Percentiles rank a stretch among this genome's conserved stretches.
phyloP scores from a whole-genome alignment of 2,797 vertebrate species.

The Gymnocypris eckloni region DNA sequence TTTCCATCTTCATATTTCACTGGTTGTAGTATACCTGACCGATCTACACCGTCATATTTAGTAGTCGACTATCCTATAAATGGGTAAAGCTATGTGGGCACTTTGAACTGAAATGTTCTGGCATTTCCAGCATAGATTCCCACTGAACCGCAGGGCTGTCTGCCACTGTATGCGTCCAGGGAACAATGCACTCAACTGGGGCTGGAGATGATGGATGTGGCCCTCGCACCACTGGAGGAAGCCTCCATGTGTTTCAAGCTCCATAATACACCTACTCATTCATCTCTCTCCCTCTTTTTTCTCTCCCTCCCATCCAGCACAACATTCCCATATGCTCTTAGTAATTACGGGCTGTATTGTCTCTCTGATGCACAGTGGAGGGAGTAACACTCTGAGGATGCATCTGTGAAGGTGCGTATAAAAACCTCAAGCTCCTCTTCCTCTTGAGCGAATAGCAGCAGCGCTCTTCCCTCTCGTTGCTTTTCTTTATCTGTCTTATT shows the following conservation, averaged over 20 bases:
- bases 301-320: conserved; percentile 22
- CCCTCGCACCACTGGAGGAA: conserved; percentile 38
- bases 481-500: conserved; percentile 18
- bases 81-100: not conserved
- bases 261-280: conserved; percentile 41
- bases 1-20: not conserved
- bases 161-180: conserved; percentile 30
- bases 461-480: not conserved
- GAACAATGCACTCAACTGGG: conserved; percentile 42
- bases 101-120: not conserved
- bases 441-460: not conserved
- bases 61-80: conserved; percentile 18
- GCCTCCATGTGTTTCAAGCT: conserved; percentile 46
- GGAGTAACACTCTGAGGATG: not conserved
- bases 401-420: conserved; percentile 1
- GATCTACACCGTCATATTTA: not conserved
- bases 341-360: conserved; percentile 35
- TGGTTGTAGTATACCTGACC: not conserved
- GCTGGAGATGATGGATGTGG: conserved; percentile 51
- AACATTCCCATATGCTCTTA: conserved; percentile 28
- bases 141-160: conserved; percentile 20
- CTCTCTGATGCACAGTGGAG: not conserved
- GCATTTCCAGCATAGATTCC: conserved; percentile 11
- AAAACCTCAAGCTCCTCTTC: not conserved
- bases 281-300: conserved; percentile 36